phyloP scores from a whole-genome alignment of 2,797 vertebrate genomes.

The Centropyge bicolor region DNA sequence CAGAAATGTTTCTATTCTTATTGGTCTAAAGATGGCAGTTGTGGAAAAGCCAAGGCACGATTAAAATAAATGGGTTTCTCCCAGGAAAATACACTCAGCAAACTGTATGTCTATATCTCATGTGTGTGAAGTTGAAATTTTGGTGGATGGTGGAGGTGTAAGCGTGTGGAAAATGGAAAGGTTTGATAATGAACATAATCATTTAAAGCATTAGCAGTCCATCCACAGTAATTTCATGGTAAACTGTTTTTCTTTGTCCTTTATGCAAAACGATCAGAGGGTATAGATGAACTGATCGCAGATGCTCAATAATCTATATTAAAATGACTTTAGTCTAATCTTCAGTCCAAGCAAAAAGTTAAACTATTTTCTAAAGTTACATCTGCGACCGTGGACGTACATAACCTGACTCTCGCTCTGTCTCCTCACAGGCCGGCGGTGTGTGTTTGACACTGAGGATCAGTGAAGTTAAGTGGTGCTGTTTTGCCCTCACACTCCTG shows the following conservation, averaged over 20 bases:
- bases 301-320: neutral
- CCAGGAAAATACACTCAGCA: neutral
- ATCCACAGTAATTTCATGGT: neutral
- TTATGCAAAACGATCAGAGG: neutral
- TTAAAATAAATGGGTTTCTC: neutral
- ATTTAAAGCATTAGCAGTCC: neutral
- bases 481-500: slow-evolving; percentile 61
- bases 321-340: neutral
- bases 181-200: neutral
- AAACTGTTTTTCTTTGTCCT: neutral
- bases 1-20: neutral
- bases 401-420: neutral
- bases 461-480: slow-evolving; percentile 58
- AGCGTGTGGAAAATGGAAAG: neutral
- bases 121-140: neutral
- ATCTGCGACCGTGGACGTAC: neutral
- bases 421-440: neutral
- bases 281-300: neutral
- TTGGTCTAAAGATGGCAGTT: neutral
- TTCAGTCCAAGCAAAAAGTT: neutral
- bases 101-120: neutral
- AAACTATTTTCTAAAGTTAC: neutral
- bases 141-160: neutral
- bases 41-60: neutral
- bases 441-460: slow-evolving; percentile 55